phyloP scores from a whole-genome alignment of 2,888 invertebrate species.

The Tachystola acroxantha region DNA sequence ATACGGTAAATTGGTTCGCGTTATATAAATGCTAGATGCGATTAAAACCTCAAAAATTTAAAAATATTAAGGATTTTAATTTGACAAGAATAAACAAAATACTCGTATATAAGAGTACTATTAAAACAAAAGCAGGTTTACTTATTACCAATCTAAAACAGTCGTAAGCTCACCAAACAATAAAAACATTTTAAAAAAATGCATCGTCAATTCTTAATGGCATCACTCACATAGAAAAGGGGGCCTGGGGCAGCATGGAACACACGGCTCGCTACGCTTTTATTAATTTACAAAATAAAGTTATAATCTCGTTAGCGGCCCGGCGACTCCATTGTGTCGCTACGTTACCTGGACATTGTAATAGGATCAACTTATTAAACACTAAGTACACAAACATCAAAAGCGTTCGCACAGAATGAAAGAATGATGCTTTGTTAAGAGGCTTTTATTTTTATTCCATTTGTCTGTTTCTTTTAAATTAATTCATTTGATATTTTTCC shows the following conservation, averaged over 20 bases:
- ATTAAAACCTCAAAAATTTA: too few relatives aligned
- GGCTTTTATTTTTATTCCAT: conserved; percentile 47
- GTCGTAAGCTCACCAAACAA: conserved; percentile 9
- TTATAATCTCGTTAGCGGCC: conserved; percentile 75
- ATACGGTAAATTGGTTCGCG: too few relatives aligned
- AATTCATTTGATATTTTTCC: conserved; percentile 15
- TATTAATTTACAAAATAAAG: conserved; percentile 76
- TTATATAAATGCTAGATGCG: too few relatives aligned
- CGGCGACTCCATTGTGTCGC: conserved; percentile 60
- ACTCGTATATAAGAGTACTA: too few relatives aligned
- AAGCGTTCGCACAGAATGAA: conserved; percentile 57
- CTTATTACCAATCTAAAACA: too few relatives aligned
- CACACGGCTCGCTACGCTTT: conserved; percentile 59
- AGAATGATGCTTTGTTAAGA: conserved; percentile 65
- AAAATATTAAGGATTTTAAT: too few relatives aligned
- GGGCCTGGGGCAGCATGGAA: conserved; percentile 32
- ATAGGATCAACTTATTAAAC: conserved; percentile 79
- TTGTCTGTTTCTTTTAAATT: conserved; percentile 24
- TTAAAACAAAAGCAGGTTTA: too few relatives aligned
- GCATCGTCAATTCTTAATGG: neutral
- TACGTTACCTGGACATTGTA: conserved; percentile 73
- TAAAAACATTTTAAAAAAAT: conserved; percentile 2
- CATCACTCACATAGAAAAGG: neutral
- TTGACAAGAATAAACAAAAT: too few relatives aligned
- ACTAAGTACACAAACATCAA: conserved; percentile 76